A percentile compares a stretch with the other conserved stretches of the same genome.
Conservation (phyloP, 2,888 invertebrate genomes). For the Stenolophus ochropezus region DNA sequence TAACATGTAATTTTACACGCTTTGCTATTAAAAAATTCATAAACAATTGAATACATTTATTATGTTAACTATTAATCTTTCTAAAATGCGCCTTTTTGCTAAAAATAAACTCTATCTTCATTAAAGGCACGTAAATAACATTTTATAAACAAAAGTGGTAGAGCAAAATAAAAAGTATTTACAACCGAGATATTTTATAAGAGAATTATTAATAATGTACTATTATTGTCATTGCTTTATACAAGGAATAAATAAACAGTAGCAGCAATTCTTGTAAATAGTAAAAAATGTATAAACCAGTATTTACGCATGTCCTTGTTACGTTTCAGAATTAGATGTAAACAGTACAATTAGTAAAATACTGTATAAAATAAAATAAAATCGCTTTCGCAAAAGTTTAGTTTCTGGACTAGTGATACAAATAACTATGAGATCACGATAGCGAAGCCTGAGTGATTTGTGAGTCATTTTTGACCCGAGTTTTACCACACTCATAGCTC, state of each 20-base stretch:
- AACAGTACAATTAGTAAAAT: no score
- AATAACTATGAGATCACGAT: no score
- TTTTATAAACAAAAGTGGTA: slow-evolving; percentile 24
- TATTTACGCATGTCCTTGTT: no score
- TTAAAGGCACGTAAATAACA: neutral
- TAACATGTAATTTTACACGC: neutral
- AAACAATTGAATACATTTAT: neutral
- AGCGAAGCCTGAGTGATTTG: no score
- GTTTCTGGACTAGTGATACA: no score
- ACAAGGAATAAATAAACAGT: neutral
- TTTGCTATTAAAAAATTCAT: neutral
- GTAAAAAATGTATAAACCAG: no score
- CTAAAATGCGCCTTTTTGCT: neutral
- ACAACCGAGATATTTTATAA: neutral
- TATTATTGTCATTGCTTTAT: neutral
- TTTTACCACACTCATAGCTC: no score
- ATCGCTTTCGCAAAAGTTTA: no score
- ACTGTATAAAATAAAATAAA: no score
- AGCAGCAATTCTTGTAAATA: no score
- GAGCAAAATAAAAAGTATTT: slow-evolving; percentile 10
- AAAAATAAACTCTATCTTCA: slow-evolving; percentile 26
- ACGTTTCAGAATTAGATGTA: no score
- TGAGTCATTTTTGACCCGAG: no score
- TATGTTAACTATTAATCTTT: neutral
- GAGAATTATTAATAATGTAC: slow-evolving; percentile 12